Conservation (phyloP, 2,113 vertebrate species). For the Salvator merianae region DNA sequence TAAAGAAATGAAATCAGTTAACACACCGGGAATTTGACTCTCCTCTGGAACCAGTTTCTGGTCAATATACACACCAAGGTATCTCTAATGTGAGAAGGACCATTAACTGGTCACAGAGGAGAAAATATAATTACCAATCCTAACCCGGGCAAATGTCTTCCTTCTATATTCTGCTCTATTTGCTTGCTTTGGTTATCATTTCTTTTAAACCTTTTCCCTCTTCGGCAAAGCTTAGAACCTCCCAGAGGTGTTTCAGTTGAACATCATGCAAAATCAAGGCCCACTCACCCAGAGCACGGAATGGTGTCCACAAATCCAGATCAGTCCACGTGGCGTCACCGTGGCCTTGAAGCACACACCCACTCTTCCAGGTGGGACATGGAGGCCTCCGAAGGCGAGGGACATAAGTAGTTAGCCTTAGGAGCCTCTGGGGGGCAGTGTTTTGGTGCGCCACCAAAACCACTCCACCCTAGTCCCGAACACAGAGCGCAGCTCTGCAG, state of each 20-base stretch:
- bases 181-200: background rate
- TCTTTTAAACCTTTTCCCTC: background rate
- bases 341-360: too few species aligned
- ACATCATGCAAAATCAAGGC: background rate
- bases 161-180: background rate
- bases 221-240: background rate
- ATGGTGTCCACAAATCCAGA: background rate
- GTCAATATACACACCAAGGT: background rate
- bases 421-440: too few species aligned
- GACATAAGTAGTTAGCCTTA: too few species aligned
- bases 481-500: too few species aligned
- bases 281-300: background rate
- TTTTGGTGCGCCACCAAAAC: too few species aligned
- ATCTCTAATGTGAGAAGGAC: background rate
- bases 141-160: background rate
- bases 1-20: background rate
- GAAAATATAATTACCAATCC: background rate
- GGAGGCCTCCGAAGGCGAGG: too few species aligned
- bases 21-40: background rate
- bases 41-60: background rate
- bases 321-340: background rate
- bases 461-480: too few species aligned
- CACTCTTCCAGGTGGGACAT: too few species aligned
- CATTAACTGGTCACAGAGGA: background rate
- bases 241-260: too few species aligned